Evolutionary conservation across 2,888 invertebrate genomes (phyloP).

Genomic region (Orthonevra nobilis): DNA sequence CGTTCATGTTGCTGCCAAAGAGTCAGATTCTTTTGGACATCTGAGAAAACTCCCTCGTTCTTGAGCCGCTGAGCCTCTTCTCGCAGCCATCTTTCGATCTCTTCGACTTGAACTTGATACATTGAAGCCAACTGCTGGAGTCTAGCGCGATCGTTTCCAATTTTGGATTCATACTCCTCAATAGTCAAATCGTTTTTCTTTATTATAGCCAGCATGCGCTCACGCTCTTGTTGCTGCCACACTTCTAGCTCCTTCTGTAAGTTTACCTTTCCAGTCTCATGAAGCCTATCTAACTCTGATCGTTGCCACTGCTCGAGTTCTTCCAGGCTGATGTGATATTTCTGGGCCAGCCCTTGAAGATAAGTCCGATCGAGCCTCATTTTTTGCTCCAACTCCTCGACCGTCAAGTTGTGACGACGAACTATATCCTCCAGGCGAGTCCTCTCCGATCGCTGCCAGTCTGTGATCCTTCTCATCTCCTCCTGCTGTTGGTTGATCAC

Average conservation of each 20-base stretch:
- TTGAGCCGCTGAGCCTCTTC: slow-evolving; percentile 76
- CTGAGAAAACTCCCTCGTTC: slow-evolving; percentile 76
- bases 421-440: slow-evolving; percentile 76
- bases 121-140: slow-evolving; percentile 75
- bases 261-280: slow-evolving; percentile 73
- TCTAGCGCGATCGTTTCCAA: slow-evolving; percentile 76
- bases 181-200: slow-evolving; percentile 77
- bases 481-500: slow-evolving; percentile 76
- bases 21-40: slow-evolving; percentile 76
- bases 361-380: slow-evolving; percentile 76
- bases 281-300: slow-evolving; percentile 76
- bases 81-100: slow-evolving; percentile 77
- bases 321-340: slow-evolving; percentile 77
- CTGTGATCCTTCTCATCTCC: slow-evolving; percentile 76
- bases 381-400: slow-evolving; percentile 75
- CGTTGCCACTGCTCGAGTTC: slow-evolving; percentile 78
- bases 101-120: slow-evolving; percentile 77
- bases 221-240: slow-evolving; percentile 76
- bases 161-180: slow-evolving; percentile 76
- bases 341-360: slow-evolving; percentile 75
- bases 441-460: slow-evolving; percentile 78
- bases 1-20: slow-evolving; percentile 78
- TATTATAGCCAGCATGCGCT: slow-evolving; percentile 74
- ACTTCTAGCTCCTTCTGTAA: slow-evolving; percentile 74
- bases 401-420: slow-evolving; percentile 76